phyloP scores from a whole-genome alignment of 2,888 invertebrate species.

The Rhagophthalmus giganteus region DNA sequence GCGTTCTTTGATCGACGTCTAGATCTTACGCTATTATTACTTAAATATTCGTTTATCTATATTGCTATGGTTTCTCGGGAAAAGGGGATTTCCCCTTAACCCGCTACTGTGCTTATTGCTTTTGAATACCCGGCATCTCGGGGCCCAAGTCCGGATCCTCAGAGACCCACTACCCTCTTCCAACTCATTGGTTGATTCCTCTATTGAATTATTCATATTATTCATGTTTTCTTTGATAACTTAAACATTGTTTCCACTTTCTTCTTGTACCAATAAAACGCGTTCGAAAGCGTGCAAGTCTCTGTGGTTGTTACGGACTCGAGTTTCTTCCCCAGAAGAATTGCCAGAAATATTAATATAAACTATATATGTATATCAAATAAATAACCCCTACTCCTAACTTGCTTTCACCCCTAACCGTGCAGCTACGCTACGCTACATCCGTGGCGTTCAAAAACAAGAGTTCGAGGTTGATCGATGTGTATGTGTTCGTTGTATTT shows the following conservation, averaged over 20 bases:
- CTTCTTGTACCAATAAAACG: background rate
- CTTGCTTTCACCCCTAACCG: slow-evolving; percentile 32
- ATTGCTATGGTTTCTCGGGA: slow-evolving; percentile 56
- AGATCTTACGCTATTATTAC: slow-evolving; percentile 33
- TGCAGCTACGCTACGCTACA: slow-evolving; percentile 29
- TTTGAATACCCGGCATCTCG: slow-evolving; percentile 58
- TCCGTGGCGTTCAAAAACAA: slow-evolving; percentile 28
- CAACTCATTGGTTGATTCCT: slow-evolving; percentile 36
- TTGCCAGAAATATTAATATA: slow-evolving; percentile 44
- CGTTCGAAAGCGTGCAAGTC: slow-evolving; percentile 18
- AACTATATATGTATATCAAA: slow-evolving; percentile 54
- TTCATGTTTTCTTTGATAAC: slow-evolving; percentile 31
- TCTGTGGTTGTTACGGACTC: slow-evolving; percentile 38
- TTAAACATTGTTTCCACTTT: slow-evolving; percentile 29
- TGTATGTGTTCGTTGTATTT: slow-evolving; percentile 23
- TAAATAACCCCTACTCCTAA: slow-evolving; percentile 49
- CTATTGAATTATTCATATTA: slow-evolving; percentile 34
- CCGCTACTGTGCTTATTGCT: slow-evolving; percentile 57
- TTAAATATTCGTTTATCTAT: slow-evolving; percentile 51
- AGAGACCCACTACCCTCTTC: slow-evolving; percentile 40
- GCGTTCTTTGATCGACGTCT: slow-evolving; percentile 28
- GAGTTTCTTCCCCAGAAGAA: slow-evolving; percentile 52
- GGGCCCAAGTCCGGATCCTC: slow-evolving; percentile 45
- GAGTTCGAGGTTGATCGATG: slow-evolving; percentile 30
- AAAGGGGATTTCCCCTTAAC: slow-evolving; percentile 34